These are phyloP conservation scores for Cladopsammia gracilis DNA, from an alignment of 64 coral and sea anemone genomes.

Conservation along the genomic window DNA sequence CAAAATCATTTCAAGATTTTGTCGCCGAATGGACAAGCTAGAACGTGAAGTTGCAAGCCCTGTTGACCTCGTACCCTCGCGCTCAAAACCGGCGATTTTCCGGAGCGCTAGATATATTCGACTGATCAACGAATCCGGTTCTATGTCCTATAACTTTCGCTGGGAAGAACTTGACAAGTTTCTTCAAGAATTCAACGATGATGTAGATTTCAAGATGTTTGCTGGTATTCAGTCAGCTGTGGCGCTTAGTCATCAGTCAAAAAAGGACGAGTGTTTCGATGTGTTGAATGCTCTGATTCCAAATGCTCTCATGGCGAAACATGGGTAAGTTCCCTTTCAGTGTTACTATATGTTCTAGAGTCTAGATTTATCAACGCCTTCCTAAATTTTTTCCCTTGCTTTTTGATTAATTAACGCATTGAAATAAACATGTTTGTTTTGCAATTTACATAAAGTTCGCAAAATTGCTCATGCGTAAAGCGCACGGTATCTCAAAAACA, in stretches of 20 bases:
- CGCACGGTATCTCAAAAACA: no score
- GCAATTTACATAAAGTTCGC: no score
- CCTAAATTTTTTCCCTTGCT: no score
- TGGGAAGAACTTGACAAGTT: conserved; percentile 33
- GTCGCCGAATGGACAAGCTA: conserved; percentile 34
- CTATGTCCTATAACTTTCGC: conserved; percentile 28
- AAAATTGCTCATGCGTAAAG: no score
- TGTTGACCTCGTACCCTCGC: conserved; percentile 16
- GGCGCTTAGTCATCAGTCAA: conserved; percentile 44
- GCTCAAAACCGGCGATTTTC: conserved; percentile 28
- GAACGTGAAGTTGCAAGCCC: not conserved
- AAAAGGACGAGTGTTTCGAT: conserved; percentile 29
- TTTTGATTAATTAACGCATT: no score
- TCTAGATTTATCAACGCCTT: no score
- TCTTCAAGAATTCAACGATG: conserved; percentile 23
- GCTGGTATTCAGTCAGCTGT: conserved; percentile 34
- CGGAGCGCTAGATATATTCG: conserved; percentile 34
- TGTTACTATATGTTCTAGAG: not conserved
- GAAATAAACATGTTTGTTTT: no score
- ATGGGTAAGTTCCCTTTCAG: conserved; percentile 25
- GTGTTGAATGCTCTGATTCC: conserved; percentile 18
- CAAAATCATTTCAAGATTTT: conserved; percentile 48
- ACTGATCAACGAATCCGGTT: conserved; percentile 40
- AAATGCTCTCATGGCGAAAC: conserved; percentile 4
- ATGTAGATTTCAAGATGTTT: conserved; percentile 39